These are phyloP conservation scores for Setipinna tenuifilis DNA, from an alignment of 2,797 vertebrate species.

Conservation along the genomic window DNA sequence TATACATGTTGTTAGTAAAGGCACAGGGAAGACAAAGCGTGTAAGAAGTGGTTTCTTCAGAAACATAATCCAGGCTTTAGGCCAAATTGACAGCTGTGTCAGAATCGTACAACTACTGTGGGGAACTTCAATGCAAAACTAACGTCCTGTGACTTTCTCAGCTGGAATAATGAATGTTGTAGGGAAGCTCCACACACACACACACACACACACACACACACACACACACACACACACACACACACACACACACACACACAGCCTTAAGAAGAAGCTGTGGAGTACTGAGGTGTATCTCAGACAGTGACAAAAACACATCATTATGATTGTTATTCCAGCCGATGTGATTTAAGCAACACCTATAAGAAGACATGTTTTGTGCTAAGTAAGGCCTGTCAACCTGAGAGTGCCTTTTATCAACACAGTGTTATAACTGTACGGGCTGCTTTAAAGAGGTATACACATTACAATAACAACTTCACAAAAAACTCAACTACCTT, in stretches of 20 bases:
- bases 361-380: not conserved
- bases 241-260: not conserved
- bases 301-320: not conserved
- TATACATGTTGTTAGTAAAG: not conserved
- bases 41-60: not conserved
- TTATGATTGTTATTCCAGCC: not conserved
- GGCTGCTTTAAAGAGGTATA: not conserved
- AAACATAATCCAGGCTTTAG: not conserved
- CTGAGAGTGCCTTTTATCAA: not conserved
- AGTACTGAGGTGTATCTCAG: not conserved
- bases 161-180: not conserved
- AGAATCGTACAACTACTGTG: not conserved
- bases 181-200: not conserved
- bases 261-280: not conserved
- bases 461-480: not conserved
- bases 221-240: conserved; percentile 10
- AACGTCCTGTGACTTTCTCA: not conserved
- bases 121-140: not conserved
- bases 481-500: not conserved
- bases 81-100: not conserved
- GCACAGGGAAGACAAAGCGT: not conserved
- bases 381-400: not conserved
- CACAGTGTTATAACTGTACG: not conserved
- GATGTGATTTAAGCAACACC: not conserved
- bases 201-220: conserved; percentile 10